Base-by-base conservation (phyloP, 2,888 invertebrate species). In the Taenaris catops region DNA sequence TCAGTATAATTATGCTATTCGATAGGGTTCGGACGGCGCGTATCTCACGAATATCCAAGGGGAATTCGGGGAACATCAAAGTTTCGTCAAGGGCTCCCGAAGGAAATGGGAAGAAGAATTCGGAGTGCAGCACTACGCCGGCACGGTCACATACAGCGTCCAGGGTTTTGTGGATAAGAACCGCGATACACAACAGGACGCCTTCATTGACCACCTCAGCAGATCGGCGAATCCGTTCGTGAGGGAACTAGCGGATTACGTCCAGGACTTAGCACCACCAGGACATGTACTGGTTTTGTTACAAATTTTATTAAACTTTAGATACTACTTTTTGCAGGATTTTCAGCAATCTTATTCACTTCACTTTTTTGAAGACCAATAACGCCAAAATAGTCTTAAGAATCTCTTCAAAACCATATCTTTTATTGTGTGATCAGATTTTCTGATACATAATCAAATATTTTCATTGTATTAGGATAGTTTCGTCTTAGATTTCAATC, bases 41-140 rank as follows among this genome's bases (percentile, higher is more conserved):
- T 96, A 96, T 69, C 89, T 97, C 46, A 93, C 92, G 4, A 97
- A 96, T 83, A 88, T 96, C 32, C 96, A 96, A 71, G 84, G 92
- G 10, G 96, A 97, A 71, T 96, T 96, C 65, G 95, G 94, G 50
- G 89, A 81, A 17, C 94, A 97, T 68, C 90, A 92, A 26, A 91
- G 93, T 70, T 97, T 96, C 70, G 92, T 95, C 1, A 96, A 96
- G 71, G 92, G 96, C 0, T 96, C 96, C 59, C 90, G 96, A 0
- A 87, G 96, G 6, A 92, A 92, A 54, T 97, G 96, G 96, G 96
- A 96, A 65, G 92, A 92, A 5, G 95, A 96, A 70, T 97, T 97
- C 58, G 95, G 96, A 0, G 92, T 97, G 1, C 91, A 91, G 44
- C 97, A 97, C 67, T 97, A 97, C 67, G 96, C 96, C 0, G 96